These are phyloP conservation scores for Nymphalis io DNA, from an alignment of 1,140 invertebrate genomes.

Conservation along the genomic window DNA sequence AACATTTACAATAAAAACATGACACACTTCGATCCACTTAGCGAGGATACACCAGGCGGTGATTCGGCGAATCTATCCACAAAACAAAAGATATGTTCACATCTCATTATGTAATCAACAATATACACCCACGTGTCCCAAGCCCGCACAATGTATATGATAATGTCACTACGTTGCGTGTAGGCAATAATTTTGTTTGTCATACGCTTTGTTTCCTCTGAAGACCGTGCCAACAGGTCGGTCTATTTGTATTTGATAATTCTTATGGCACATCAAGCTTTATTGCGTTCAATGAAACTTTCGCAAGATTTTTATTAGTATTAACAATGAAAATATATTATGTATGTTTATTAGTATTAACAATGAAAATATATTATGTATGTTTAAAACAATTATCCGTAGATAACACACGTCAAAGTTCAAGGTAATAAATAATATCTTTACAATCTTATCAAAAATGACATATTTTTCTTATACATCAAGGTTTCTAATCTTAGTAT, in stretches of 20 bases:
- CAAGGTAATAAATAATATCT: no score
- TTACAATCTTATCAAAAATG: no score
- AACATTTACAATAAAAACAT: background rate
- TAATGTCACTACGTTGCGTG: conserved; percentile 41
- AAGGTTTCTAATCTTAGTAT: no score
- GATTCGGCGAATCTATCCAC: background rate
- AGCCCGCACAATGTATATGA: conserved; percentile 38
- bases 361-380: background rate
- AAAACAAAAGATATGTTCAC: conserved; percentile 9
- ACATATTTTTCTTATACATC: no score
- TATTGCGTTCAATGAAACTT: background rate
- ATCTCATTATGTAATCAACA: conserved; percentile 37
- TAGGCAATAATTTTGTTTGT: conserved; percentile 54
- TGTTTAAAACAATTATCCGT: background rate
- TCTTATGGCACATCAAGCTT: conserved; percentile 17
- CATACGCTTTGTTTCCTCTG: conserved; percentile 58
- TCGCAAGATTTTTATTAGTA: background rate
- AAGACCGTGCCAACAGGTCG: conserved; percentile 53
- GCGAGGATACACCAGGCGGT: background rate
- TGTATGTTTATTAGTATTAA: background rate
- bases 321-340: background rate
- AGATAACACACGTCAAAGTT: no score
- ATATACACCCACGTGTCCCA: conserved; percentile 29
- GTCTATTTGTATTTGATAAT: conserved; percentile 49
- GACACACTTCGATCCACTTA: background rate